These are phyloP conservation scores for Chionomys nivalis DNA, from an alignment of 2,113 vertebrate species.

Conservation along the genomic window DNA sequence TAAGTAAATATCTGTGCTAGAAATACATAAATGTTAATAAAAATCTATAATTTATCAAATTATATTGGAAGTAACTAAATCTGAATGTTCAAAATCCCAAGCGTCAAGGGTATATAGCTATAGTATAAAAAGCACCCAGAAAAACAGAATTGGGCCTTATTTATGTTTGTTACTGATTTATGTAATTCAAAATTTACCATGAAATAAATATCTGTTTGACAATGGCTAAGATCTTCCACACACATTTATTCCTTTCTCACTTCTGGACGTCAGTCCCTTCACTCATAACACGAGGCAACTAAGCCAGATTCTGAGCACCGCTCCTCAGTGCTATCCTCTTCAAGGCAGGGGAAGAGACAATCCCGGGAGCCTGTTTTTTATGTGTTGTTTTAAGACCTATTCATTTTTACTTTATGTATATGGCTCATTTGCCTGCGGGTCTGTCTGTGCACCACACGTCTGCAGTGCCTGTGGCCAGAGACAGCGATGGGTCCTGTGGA, in stretches of 20 bases:
- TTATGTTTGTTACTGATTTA: background rate
- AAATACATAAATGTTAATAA: conserved; percentile 30
- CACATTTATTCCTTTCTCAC: background rate
- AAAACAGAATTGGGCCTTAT: background rate
- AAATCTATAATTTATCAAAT: conserved; percentile 6
- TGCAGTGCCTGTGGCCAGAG: background rate
- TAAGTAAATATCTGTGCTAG: background rate
- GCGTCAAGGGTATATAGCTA: background rate
- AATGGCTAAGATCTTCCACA: background rate
- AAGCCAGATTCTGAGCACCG: background rate
- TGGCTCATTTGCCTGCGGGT: background rate
- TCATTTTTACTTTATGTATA: background rate
- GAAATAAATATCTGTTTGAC: background rate
- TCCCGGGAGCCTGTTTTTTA: background rate
- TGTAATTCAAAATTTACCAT: background rate
- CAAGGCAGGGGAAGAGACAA: background rate
- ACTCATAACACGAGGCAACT: background rate
- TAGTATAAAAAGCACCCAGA: background rate
- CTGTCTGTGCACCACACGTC: background rate
- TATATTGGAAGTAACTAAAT: background rate
- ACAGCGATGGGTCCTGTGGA: no score
- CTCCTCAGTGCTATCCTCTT: background rate
- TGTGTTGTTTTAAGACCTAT: background rate
- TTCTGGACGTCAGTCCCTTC: background rate
- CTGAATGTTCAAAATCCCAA: conserved; percentile 34